Conservation (phyloP, 2,797 vertebrate genomes). For the Luscinia megarhynchos region DNA sequence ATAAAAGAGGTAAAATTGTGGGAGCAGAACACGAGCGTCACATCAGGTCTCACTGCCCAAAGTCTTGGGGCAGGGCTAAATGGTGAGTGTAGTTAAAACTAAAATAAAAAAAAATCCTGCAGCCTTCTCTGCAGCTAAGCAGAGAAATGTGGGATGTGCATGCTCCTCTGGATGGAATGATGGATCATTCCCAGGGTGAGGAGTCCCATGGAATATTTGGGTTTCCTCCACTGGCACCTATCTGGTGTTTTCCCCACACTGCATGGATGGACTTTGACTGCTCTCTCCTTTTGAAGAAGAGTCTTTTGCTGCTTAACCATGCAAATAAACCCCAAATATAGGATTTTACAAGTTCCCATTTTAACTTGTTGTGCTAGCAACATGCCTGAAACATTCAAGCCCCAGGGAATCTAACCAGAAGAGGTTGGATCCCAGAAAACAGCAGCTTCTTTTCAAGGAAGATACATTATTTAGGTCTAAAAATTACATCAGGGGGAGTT, state of each 20-base stretch:
- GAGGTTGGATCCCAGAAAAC: background rate
- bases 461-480: background rate
- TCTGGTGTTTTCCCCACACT: background rate
- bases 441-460: background rate
- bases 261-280: accelerated
- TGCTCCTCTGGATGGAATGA: background rate
- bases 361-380: background rate
- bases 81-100: background rate
- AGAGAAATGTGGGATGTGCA: background rate
- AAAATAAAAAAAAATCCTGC: background rate
- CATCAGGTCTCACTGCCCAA: background rate
- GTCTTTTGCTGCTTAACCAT: background rate
- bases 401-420: background rate
- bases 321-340: background rate
- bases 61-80: background rate
- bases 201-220: background rate
- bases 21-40: background rate
- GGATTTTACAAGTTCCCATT: background rate
- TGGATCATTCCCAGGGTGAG: too few relatives aligned
- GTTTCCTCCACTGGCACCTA: background rate
- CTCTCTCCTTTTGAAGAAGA: background rate
- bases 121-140: background rate
- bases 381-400: background rate
- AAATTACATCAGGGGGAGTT: background rate
- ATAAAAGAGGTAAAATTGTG: background rate